A percentile compares a stretch with the other conserved stretches of the same genome.
These are phyloP conservation scores for Stichopus horrens DNA, from an alignment of 53 echinoderm and acorn worm genomes.

Conservation along the genomic window DNA sequence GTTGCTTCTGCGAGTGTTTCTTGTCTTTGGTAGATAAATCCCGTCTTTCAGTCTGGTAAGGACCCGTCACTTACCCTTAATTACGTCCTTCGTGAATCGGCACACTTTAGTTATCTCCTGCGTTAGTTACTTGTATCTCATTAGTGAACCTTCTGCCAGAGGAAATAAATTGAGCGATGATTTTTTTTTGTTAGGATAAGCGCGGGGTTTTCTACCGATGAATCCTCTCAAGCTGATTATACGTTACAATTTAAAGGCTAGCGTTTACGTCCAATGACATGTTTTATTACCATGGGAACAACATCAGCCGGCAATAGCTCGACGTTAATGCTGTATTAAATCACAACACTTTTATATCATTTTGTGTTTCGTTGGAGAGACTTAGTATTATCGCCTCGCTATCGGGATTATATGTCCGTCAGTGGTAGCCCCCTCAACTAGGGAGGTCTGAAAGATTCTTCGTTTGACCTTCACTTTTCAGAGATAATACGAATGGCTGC, in stretches of 20 bases:
- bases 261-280: slow-evolving; percentile 31
- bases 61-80: slow-evolving; percentile 2
- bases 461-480: slow-evolving; percentile 28
- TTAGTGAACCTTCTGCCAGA: slow-evolving; percentile 14
- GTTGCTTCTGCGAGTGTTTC: no score
- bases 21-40: not conserved
- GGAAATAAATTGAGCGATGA: slow-evolving; percentile 29
- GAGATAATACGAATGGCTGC: not conserved
- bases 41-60: not conserved
- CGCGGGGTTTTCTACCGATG: not conserved
- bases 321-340: slow-evolving; percentile 41
- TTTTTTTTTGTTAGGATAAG: not conserved
- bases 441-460: slow-evolving; percentile 23
- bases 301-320: slow-evolving; percentile 22
- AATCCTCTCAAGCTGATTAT: not conserved
- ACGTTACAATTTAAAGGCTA: slow-evolving; percentile 18
- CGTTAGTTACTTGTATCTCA: slow-evolving; percentile 33
- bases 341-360: slow-evolving; percentile 19
- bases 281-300: slow-evolving; percentile 43
- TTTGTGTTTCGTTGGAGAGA: not conserved
- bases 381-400: slow-evolving; percentile 15
- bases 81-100: slow-evolving; percentile 1
- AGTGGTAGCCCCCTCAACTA: slow-evolving; percentile 5
- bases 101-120: slow-evolving; percentile 23
- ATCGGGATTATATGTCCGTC: slow-evolving; percentile 10